Base-by-base conservation (phyloP, 2,113 vertebrate species). In the Motacilla alba region DNA sequence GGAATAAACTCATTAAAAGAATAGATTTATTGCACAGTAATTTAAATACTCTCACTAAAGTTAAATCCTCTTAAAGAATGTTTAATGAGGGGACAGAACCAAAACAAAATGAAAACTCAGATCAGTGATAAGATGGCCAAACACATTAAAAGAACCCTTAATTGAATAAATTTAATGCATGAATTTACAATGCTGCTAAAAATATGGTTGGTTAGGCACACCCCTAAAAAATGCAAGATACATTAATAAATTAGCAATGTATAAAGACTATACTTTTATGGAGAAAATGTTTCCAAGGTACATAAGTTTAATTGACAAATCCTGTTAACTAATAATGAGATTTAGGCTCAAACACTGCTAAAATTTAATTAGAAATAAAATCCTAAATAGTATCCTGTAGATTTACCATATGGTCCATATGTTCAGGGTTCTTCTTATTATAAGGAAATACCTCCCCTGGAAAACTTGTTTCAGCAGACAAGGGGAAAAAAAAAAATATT, bases 1-100 rank as follows among this genome's bases (percentile, higher is more conserved):
- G 66, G 67, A 97, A 98, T 96, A 98, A 97, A 98, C 96, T 98
- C 72, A 97, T 97, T 98, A 97, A 96, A 97, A 95, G 49, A 93
- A 96, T 90, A 97, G 96, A 97, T 97, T 96, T 96, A 97, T 93
- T 89, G 33, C 46, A 84, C 9, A 76, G 77, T 90, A 95, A 95
- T 98, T 98, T 95, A 97, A 98, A 95, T 96, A 96, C 89, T 94
- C 87, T 92, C 93, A 95, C 87, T 97, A 80, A 93, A 95, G 81
- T 74, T 53, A 98, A 98, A 97, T 97, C 94, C 93, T 97, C 94
- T 97, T 97, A 96, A 91, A 95, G 80, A 97, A 97, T 97, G 83
- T 90, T 97, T 97, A 98, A 98, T 97, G 90, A 97, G 41, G 49
- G 46, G 83, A 95, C 76, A 95, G 91, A 95, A 93, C 28, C 30